A percentile compares a stretch with the other conserved stretches of the same genome.
phyloP scores from a whole-genome alignment of 2,888 invertebrate genomes.

The Nymphalis c-album region DNA sequence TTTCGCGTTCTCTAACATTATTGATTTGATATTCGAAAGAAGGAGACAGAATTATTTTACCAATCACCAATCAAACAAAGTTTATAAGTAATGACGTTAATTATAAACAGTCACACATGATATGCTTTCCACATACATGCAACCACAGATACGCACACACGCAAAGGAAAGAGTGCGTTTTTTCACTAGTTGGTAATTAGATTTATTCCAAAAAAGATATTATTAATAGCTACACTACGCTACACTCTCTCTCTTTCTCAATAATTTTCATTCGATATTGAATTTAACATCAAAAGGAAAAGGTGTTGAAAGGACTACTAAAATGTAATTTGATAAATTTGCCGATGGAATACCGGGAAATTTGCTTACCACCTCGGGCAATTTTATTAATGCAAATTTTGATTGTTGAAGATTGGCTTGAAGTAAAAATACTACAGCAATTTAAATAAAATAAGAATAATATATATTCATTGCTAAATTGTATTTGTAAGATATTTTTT shows the following conservation, averaged over 20 bases:
- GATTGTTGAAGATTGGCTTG: constrained; percentile 3
- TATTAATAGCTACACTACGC: constrained; percentile 3
- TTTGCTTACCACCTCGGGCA: constrained; percentile 24
- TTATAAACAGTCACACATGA: too few species aligned
- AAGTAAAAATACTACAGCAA: constrained; percentile 3
- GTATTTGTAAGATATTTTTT: too few species aligned
- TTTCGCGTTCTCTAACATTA: too few species aligned
- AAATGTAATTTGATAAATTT: constrained; percentile 49
- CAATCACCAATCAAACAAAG: too few species aligned
- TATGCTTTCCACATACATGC: too few species aligned
- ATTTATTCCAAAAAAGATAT: neutral
- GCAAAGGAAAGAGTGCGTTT: too few species aligned
- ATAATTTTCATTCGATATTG: constrained; percentile 29
- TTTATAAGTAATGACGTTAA: too few species aligned
- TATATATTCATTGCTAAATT: neutral
- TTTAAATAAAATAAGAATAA: neutral
- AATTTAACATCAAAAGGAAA: constrained; percentile 30
- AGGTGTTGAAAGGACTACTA: constrained; percentile 32
- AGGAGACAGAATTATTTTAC: too few species aligned
- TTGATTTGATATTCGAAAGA: too few species aligned
- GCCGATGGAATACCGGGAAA: constrained; percentile 30
- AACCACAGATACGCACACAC: too few species aligned
- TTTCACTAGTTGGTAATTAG: too few species aligned
- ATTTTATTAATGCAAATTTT: constrained; percentile 29
- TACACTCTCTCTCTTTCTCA: neutral